A percentile compares a stretch with the other conserved stretches of the same genome.
Evolutionary conservation across 2,113 vertebrate genomes (phyloP).

Genomic region (Rhabdornis inornatus): DNA sequence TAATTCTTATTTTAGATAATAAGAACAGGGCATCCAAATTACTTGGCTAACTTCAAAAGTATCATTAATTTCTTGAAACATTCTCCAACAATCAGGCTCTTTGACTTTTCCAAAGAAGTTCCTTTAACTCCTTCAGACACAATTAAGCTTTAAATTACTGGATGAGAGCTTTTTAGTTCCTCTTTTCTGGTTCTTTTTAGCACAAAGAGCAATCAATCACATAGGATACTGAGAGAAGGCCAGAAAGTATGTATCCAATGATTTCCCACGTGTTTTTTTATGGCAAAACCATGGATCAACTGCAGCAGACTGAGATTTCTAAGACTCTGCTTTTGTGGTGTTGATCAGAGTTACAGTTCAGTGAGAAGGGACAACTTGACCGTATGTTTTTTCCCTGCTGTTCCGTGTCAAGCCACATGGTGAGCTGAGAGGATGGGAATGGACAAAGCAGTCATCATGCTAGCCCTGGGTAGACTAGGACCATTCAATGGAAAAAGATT

Average conservation of each 20-base stretch:
- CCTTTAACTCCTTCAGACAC: neutral
- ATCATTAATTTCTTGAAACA: neutral
- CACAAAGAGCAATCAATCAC: neutral
- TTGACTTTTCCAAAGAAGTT: neutral
- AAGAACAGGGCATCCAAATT: neutral
- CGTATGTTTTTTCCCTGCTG: neutral
- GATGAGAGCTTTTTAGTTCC: neutral
- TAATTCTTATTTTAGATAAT: neutral
- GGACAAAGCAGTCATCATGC: neutral
- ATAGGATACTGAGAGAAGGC: neutral
- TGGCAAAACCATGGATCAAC: neutral
- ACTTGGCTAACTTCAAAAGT: constrained; percentile 19
- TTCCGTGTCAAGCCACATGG: neutral
- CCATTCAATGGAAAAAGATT: neutral
- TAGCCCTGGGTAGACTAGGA: neutral
- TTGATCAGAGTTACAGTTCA: neutral
- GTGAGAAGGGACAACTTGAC: neutral
- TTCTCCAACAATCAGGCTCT: neutral
- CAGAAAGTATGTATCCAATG: neutral
- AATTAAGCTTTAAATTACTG: neutral
- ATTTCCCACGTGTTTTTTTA: neutral
- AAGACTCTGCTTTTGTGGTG: neutral
- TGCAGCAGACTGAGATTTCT: neutral
- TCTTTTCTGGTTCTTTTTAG: neutral
- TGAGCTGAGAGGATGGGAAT: neutral